phyloP scores from a whole-genome alignment of 2,797 vertebrate genomes.

The Hemibagrus guttatus region DNA sequence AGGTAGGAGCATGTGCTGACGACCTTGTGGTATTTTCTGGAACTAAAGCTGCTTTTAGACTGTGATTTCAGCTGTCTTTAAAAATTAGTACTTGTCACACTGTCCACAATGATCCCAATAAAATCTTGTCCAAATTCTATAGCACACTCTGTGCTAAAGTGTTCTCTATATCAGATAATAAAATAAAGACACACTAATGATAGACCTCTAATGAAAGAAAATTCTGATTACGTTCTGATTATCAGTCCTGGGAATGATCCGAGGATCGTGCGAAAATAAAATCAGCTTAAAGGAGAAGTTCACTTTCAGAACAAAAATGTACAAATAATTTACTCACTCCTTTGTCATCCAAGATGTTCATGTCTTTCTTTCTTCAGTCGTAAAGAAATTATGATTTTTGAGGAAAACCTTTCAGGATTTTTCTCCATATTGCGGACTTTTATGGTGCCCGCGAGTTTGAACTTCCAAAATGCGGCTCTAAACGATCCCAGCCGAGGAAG shows the following conservation, averaged over 20 bases:
- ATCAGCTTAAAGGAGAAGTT: no score
- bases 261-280: neutral
- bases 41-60: neutral
- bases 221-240: neutral
- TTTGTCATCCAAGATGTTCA: no score
- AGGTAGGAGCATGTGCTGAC: neutral
- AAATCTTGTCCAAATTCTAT: neutral
- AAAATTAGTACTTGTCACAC: neutral
- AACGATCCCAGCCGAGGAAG: no score
- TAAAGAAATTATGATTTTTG: no score
- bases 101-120: neutral
- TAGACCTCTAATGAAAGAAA: neutral
- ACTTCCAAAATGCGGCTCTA: no score
- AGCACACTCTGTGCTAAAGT: neutral
- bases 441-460: no score
- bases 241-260: neutral
- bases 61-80: neutral
- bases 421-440: no score
- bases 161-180: neutral
- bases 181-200: neutral
- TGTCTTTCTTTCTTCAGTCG: no score
- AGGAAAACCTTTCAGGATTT: no score
- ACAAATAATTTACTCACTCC: no score
- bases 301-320: no score
- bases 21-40: constrained; percentile 10